Conservation (phyloP, 2,888 invertebrate species). For the Colostygia pectinataria region DNA sequence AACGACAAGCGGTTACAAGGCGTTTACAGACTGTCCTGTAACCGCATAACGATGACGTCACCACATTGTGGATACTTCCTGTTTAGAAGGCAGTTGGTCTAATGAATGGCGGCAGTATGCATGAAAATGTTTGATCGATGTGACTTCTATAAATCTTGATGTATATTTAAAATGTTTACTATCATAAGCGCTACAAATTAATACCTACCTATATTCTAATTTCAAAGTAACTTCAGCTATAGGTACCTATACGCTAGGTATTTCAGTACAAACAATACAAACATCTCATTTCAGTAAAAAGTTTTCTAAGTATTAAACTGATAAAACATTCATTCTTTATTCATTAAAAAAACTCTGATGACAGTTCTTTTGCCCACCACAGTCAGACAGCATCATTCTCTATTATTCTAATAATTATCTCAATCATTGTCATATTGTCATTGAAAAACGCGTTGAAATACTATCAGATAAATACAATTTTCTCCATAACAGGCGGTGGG, state of each 20-base stretch:
- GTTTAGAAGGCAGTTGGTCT: slow-evolving; percentile 18
- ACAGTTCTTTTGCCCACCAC: not conserved
- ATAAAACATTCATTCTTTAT: too few species aligned
- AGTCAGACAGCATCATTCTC: not conserved
- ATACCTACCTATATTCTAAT: too few species aligned
- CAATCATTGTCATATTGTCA: not conserved
- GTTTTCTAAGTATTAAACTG: too few species aligned
- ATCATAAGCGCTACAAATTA: too few species aligned
- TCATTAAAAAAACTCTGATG: not conserved
- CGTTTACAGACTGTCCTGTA: slow-evolving; percentile 9
- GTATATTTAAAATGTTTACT: slow-evolving; percentile 1
- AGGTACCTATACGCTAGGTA: too few species aligned
- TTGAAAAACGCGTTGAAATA: not conserved
- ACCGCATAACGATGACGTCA: not conserved
- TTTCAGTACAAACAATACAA: too few species aligned
- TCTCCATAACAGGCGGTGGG: slow-evolving; percentile 83
- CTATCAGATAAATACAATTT: slow-evolving; percentile 19
- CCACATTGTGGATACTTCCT: slow-evolving; percentile 17
- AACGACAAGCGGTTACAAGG: not conserved
- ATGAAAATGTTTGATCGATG: slow-evolving; percentile 31
- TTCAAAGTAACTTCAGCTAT: too few species aligned
- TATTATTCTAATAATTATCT: too few species aligned
- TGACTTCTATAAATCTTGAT: slow-evolving; percentile 24
- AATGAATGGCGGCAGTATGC: slow-evolving; percentile 15
- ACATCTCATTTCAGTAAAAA: not conserved